phyloP scores from a whole-genome alignment of 2,888 invertebrate genomes.

The Pseudococcus viburni region DNA sequence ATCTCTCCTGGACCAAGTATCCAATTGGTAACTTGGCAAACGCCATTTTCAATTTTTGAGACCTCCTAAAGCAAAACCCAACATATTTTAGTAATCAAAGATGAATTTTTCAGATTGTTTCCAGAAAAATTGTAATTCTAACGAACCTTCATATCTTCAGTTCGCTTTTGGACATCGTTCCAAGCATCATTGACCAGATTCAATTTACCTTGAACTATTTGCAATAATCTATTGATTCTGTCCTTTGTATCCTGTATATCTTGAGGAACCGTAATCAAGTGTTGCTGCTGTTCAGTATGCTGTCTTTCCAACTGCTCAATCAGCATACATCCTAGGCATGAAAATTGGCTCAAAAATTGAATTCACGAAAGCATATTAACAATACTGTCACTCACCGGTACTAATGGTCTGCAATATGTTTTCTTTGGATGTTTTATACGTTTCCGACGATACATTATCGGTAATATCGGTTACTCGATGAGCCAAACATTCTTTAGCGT shows the following conservation, averaged over 20 bases:
- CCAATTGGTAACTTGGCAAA: slow-evolving; percentile 83
- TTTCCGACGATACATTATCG: slow-evolving; percentile 72
- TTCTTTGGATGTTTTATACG: slow-evolving; percentile 70
- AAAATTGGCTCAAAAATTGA: no score
- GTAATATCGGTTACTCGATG: slow-evolving; percentile 76
- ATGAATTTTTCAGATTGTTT: neutral
- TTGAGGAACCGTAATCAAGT: slow-evolving; percentile 71
- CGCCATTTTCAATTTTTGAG: slow-evolving; percentile 76
- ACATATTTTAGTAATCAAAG: neutral
- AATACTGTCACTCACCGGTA: slow-evolving; percentile 16
- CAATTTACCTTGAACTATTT: slow-evolving; percentile 76
- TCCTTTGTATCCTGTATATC: slow-evolving; percentile 77
- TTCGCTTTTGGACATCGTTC: slow-evolving; percentile 76
- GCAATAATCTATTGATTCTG: slow-evolving; percentile 75
- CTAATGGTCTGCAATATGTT: slow-evolving; percentile 50
- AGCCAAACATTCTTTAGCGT: slow-evolving; percentile 71
- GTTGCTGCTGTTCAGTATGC: slow-evolving; percentile 62
- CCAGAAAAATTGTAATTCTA: neutral
- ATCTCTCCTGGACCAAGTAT: slow-evolving; percentile 83
- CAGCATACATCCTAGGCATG: slow-evolving; percentile 23
- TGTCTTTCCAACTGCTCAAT: slow-evolving; percentile 62
- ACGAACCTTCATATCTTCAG: slow-evolving; percentile 74
- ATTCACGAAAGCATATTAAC: no score
- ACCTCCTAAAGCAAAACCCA: slow-evolving; percentile 72
- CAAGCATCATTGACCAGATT: slow-evolving; percentile 76